Percentiles rank a stretch among this genome's conserved stretches.
Evolutionary conservation across 2,113 vertebrate species (phyloP).

Genomic region (Pardalotus punctatus): DNA sequence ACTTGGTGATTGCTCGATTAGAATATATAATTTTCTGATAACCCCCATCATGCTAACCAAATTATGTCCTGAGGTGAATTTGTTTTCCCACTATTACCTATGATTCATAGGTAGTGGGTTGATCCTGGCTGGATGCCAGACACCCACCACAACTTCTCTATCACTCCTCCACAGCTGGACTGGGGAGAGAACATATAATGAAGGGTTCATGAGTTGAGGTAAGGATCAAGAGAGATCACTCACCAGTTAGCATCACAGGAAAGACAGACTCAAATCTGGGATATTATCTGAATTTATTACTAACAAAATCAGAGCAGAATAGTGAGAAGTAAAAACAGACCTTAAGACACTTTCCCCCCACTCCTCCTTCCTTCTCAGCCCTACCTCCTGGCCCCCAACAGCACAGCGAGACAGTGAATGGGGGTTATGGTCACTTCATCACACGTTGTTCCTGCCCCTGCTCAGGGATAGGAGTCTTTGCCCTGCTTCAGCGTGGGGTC

Average conservation of each 20-base stretch:
- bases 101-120: not conserved
- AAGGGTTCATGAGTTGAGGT: not conserved
- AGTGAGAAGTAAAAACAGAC: not conserved
- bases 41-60: not conserved
- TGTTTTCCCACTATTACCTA: not conserved
- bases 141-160: not conserved
- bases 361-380: not conserved
- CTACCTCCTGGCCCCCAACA: not conserved
- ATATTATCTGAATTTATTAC: not conserved
- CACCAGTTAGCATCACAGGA: not conserved
- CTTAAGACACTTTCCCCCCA: not conserved
- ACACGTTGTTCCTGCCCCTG: no score
- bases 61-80: not conserved
- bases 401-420: not conserved
- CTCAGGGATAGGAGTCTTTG: not conserved
- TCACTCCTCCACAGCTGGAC: not conserved
- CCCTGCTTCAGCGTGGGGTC: not conserved
- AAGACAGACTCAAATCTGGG: not conserved
- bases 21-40: not conserved
- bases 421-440: not conserved
- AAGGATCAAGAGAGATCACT: not conserved
- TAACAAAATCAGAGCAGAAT: not conserved
- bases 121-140: not conserved
- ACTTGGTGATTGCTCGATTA: not conserved
- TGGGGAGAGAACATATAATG: not conserved